phyloP scores from a whole-genome alignment of 2,797 vertebrate genomes.

The Alosa sapidissima region DNA sequence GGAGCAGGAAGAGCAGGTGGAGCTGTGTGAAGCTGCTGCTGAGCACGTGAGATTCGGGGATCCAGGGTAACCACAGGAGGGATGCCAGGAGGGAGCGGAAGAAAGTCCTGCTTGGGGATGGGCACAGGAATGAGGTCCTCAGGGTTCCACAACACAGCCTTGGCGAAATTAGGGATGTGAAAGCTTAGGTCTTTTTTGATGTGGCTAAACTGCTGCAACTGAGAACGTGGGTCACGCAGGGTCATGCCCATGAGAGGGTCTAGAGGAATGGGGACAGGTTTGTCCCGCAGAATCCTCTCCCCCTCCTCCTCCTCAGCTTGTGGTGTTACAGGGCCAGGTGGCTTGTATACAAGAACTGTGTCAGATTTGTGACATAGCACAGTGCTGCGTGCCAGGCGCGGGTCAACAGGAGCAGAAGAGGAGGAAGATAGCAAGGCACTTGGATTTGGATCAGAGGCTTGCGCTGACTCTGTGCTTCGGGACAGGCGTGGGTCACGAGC shows the following conservation, averaged over 20 bases:
- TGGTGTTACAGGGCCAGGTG: conserved; percentile 60
- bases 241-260: conserved; percentile 83
- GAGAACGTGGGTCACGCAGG: conserved; percentile 83
- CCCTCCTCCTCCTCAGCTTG: conserved; percentile 86
- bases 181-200: conserved; percentile 89
- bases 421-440: conserved; percentile 44
- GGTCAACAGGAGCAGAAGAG: conserved; percentile 76
- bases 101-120: conserved; percentile 84
- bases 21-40: conserved; percentile 63
- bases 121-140: conserved; percentile 91
- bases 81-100: conserved; percentile 82
- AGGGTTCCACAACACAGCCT: conserved; percentile 87
- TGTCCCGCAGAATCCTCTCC: conserved; percentile 85
- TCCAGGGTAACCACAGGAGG: conserved; percentile 78
- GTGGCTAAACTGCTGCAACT: conserved; percentile 92
- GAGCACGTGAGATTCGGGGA: conserved; percentile 75
- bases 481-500: conserved; percentile 81
- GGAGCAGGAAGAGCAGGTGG: conserved; percentile 48
- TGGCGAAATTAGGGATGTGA: conserved; percentile 80
- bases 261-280: conserved; percentile 84
- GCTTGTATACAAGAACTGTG: conserved; percentile 75
- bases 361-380: conserved; percentile 65
- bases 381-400: conserved; percentile 76
- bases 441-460: conserved; percentile 58
- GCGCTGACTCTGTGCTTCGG: conserved; percentile 64